Percentiles rank a stretch among this genome's conserved stretches.
phyloP scores from a whole-genome alignment of 2,888 invertebrate species.

The Ophonus ardosiacus region DNA sequence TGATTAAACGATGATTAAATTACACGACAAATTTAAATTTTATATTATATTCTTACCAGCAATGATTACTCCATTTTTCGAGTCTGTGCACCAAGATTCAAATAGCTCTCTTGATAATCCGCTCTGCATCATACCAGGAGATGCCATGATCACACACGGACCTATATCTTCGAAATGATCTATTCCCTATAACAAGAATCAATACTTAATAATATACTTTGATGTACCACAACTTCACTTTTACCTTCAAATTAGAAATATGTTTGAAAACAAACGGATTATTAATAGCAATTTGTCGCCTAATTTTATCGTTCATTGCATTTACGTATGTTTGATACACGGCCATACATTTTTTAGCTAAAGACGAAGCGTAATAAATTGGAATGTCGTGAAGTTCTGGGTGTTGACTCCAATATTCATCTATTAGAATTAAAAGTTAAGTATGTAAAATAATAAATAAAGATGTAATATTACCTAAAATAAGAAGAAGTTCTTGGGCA shows the following conservation, averaged over 20 bases:
- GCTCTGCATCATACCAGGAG: conserved; percentile 99
- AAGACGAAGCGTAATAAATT: conserved; percentile 98
- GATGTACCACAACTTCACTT: not conserved
- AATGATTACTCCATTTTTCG: conserved; percentile 98
- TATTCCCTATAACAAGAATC: conserved; percentile 83
- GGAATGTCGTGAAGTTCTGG: conserved; percentile 98
- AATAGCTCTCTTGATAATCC: conserved; percentile 97
- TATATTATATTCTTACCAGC: conserved; percentile 81
- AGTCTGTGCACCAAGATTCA: conserved; percentile 99
- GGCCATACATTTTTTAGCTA: conserved; percentile 99
- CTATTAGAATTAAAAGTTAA: conserved; percentile 73
- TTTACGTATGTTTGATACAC: conserved; percentile 99
- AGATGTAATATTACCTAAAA: conserved; percentile 80
- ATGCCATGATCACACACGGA: conserved; percentile 99
- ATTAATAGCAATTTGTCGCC: conserved; percentile 96
- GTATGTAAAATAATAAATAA: not conserved
- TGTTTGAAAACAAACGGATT: conserved; percentile 99
- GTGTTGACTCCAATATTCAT: conserved; percentile 98
- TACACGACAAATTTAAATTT: too few relatives aligned
- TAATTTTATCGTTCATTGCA: conserved; percentile 99
- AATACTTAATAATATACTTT: conserved; percentile 5
- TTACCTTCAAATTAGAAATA: conserved; percentile 93
- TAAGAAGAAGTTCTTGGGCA: conserved; percentile 96
- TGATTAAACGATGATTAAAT: too few relatives aligned
- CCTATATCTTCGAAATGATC: conserved; percentile 99